Evolutionary conservation across 2,113 vertebrate species (phyloP).

Genomic region (Rhinolophus sinicus): DNA sequence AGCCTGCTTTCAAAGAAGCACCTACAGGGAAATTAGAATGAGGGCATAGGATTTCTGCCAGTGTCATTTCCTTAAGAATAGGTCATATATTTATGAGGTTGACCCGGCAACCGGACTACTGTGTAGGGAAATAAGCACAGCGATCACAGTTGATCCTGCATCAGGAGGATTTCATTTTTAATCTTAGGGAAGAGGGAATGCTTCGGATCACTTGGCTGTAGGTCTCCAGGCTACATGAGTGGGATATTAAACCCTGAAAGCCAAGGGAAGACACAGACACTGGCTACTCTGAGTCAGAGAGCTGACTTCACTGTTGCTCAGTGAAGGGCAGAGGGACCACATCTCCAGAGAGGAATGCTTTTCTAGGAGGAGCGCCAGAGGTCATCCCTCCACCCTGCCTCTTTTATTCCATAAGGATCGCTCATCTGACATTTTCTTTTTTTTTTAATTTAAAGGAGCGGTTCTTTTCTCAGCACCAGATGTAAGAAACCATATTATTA

Average conservation of each 20-base stretch:
- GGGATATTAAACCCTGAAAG: slow-evolving; percentile 27
- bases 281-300: slow-evolving; percentile 32
- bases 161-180: slow-evolving; percentile 59
- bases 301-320: slow-evolving; percentile 43
- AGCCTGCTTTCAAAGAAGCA: slow-evolving; percentile 29
- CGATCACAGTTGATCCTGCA: slow-evolving; percentile 40
- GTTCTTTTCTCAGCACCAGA: slow-evolving; percentile 73
- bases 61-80: slow-evolving; percentile 53
- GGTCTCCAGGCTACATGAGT: not conserved
- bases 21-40: slow-evolving; percentile 21
- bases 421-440: slow-evolving; percentile 53
- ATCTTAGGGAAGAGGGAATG: slow-evolving; percentile 2
- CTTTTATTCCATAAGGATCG: slow-evolving; percentile 38
- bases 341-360: slow-evolving; percentile 50
- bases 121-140: not conserved
- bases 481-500: slow-evolving; percentile 75
- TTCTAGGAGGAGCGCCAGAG: slow-evolving; percentile 55
- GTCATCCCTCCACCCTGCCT: slow-evolving; percentile 48
- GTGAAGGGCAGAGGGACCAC: slow-evolving; percentile 53
- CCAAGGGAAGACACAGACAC: not conserved
- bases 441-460: slow-evolving; percentile 57
- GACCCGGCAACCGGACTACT: slow-evolving; percentile 58
- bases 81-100: slow-evolving; percentile 45
- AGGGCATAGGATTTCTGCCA: slow-evolving; percentile 42
- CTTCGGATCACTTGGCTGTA: slow-evolving; percentile 34